phyloP scores from a whole-genome alignment of 2,797 vertebrate species.

The Tachyglossus aculeatus region DNA sequence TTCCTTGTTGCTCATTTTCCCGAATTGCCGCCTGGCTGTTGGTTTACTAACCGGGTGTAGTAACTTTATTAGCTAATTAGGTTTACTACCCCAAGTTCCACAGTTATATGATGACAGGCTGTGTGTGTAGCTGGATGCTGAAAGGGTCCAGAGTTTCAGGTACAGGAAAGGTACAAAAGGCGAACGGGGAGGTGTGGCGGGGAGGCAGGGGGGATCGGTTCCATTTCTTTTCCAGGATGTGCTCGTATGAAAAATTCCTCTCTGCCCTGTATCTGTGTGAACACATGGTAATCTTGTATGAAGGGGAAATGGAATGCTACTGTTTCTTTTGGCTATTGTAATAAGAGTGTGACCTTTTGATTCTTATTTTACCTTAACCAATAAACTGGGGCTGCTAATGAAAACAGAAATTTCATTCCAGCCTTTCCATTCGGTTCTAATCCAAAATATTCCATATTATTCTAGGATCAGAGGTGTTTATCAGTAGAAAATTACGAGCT shows the following conservation, averaged over 20 bases:
- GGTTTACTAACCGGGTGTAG: too few species aligned
- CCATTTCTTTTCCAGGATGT: constrained; percentile 55
- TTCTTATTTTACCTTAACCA: constrained; percentile 62
- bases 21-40: too few species aligned
- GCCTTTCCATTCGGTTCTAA: constrained; percentile 57
- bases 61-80: too few species aligned
- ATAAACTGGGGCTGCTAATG: constrained; percentile 60
- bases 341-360: constrained; percentile 51
- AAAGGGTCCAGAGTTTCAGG: too few species aligned
- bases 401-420: constrained; percentile 58
- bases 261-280: constrained; percentile 47
- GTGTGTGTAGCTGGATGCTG: constrained; percentile 17
- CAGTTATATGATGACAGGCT: too few species aligned
- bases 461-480: constrained; percentile 41
- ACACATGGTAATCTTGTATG: constrained; percentile 32
- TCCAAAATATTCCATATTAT: constrained; percentile 51
- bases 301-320: constrained; percentile 47
- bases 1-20: too few species aligned
- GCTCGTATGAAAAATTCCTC: constrained; percentile 35
- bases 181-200: too few species aligned
- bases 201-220: constrained; percentile 29
- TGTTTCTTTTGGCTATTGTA: constrained; percentile 59
- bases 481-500: neutral
- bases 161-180: too few species aligned
- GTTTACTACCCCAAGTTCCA: too few species aligned